phyloP scores from a whole-genome alignment of 2,797 vertebrate genomes.

The Chloroceryle amazona region DNA sequence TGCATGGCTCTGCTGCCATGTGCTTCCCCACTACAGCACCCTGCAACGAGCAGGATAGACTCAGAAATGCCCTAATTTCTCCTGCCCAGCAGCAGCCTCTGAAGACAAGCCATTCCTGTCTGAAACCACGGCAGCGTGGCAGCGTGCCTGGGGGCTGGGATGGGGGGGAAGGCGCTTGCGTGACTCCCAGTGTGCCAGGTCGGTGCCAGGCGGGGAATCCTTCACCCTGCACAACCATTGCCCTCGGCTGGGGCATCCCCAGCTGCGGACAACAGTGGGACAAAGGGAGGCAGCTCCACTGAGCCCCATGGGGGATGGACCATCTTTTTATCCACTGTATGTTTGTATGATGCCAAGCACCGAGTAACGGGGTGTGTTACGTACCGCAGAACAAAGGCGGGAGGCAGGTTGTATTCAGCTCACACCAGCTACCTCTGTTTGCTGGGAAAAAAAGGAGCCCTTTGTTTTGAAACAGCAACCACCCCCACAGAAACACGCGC shows the following conservation, averaged over 20 bases:
- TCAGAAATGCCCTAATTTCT: not conserved
- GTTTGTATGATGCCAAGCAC: not conserved
- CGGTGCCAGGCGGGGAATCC: not conserved
- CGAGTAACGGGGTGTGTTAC: not conserved
- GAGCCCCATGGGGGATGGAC: fast-evolving
- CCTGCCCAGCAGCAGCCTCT: not conserved
- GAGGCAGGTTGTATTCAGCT: constrained; percentile 36
- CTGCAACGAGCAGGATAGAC: fast-evolving
- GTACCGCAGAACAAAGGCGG: constrained; percentile 13
- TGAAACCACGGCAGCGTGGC: not conserved
- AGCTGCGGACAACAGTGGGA: fast-evolving
- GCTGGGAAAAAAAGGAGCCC: constrained; percentile 39
- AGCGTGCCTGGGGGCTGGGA: fast-evolving
- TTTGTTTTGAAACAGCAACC: constrained; percentile 53
- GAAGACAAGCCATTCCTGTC: not conserved
- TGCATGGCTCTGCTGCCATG: fast-evolving
- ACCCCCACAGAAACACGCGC: not conserved
- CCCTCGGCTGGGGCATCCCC: not conserved
- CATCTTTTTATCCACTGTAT: fast-evolving
- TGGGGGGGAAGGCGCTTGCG: fast-evolving
- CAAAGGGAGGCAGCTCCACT: fast-evolving
- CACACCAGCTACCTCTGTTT: constrained; percentile 42
- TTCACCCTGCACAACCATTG: not conserved
- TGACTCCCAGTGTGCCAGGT: fast-evolving
- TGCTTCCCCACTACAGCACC: fast-evolving